A percentile compares a stretch with the other conserved stretches of the same genome.
Evolutionary conservation across 1,140 invertebrate species (phyloP).

Genomic region (Heliconius himera): DNA sequence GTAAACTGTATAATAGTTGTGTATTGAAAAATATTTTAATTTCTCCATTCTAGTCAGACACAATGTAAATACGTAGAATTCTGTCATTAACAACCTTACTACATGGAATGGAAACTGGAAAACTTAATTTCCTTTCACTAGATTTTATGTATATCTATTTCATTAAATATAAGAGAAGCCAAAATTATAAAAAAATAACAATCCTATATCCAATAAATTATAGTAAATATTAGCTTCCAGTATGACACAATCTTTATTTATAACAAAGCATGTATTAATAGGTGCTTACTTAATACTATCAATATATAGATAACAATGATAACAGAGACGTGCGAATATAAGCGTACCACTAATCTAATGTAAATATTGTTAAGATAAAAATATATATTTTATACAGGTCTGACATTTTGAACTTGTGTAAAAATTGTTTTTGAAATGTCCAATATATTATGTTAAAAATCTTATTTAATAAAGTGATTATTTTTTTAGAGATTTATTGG

Average conservation of each 20-base stretch:
- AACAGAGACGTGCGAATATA: conserved; percentile 31
- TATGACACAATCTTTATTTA: not conserved
- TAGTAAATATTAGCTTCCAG: not conserved
- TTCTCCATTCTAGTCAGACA: too few species aligned
- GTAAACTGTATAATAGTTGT: too few species aligned
- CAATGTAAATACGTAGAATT: too few species aligned
- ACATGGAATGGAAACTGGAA: too few species aligned
- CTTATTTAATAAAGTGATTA: too few species aligned
- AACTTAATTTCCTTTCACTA: too few species aligned
- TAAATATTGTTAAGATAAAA: conserved; percentile 7
- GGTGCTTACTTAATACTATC: not conserved
- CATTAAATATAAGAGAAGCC: too few species aligned
- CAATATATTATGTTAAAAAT: too few species aligned
- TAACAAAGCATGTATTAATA: conserved; percentile 2
- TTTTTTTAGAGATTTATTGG: too few species aligned
- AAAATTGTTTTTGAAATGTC: not conserved
- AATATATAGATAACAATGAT: conserved; percentile 28
- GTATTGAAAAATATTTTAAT: not conserved
- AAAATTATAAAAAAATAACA: not conserved
- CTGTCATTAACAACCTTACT: not conserved
- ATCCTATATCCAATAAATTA: not conserved
- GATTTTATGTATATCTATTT: too few species aligned
- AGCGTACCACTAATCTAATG: conserved; percentile 25
- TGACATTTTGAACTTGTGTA: not conserved
- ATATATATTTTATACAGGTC: not conserved